Base-by-base conservation (phyloP, 2,113 vertebrate genomes). In the Donacobius atricapilla region DNA sequence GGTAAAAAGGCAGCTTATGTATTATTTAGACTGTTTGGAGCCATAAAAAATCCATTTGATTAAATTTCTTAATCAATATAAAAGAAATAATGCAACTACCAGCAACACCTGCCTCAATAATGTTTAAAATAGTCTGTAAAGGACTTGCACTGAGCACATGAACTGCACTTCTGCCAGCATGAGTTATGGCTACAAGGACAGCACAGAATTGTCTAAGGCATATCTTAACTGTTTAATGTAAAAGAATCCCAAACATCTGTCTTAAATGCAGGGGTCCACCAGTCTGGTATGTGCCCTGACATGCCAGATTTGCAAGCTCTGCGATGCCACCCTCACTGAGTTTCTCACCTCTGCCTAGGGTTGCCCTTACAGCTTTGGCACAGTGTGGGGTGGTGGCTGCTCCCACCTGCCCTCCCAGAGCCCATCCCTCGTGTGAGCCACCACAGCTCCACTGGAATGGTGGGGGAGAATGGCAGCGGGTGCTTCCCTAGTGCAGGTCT, bases 1-100 rank as follows among this genome's bases (percentile, higher is more conserved):
- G 28, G 22, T 75, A 89, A 90, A 96, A 75, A 73, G 75, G 44
- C 28, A 93, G 22, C 3, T 9, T 57, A 58, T 58, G 24, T 95
- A 71, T 72, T 50, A 84, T 94, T 89, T 60, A 51, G 68, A 83
- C 21, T 83, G 25, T 30, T 84, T 51, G 47, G 90, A 79, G 78
- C 9, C 65, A 82, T 80, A 94, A 97, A 92, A 91, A 77, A 37
- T 54, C 35, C 4, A 57, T 71, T 91, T 91, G 18, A 89, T 83
- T 84, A 93, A 93, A 96, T 94, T 95, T 66, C 58, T 95, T 75
- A 94, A 90, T 93, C 93, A 81, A 71, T 93, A 89, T 57, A 86
- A 80, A 81, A 93, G 87, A 94, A 97, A 91, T 93, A 87, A 94
- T 45, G n/a, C 48, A 90, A 86, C 47, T 83, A 28, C 28, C 58